phyloP scores from a whole-genome alignment of 1,140 invertebrate species.

The Lordiphosa stackelbergi region DNA sequence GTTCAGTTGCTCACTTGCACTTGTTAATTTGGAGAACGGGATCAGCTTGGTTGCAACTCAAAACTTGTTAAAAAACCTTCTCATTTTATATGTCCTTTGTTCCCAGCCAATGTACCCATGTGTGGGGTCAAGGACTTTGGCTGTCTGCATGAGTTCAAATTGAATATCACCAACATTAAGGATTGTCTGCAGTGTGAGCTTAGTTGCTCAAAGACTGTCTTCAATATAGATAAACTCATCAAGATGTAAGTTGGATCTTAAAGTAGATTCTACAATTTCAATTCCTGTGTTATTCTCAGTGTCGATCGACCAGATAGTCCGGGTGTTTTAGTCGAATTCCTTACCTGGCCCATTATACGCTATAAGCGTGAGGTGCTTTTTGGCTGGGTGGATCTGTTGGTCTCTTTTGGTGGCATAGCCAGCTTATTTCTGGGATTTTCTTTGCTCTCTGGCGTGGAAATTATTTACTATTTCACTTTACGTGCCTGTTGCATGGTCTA shows the following conservation, averaged over 20 bases:
- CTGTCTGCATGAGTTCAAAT: slow-evolving; percentile 80
- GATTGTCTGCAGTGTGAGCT: slow-evolving; percentile 82
- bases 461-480: slow-evolving; percentile 85
- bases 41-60: too few relatives aligned
- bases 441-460: slow-evolving; percentile 84
- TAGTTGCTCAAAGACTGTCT: slow-evolving; percentile 84
- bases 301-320: slow-evolving; percentile 46
- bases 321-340: slow-evolving; percentile 79
- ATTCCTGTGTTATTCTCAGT: slow-evolving; percentile 17
- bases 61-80: too few relatives aligned
- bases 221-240: slow-evolving; percentile 84
- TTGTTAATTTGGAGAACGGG: too few relatives aligned
- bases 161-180: slow-evolving; percentile 80
- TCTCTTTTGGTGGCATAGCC: slow-evolving; percentile 81
- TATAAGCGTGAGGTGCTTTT: slow-evolving; percentile 87
- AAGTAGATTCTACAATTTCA: not conserved
- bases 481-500: slow-evolving; percentile 82
- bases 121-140: slow-evolving; percentile 80
- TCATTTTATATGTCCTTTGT: not conserved
- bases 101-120: slow-evolving; percentile 71
- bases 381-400: slow-evolving; percentile 87
- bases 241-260: slow-evolving; percentile 77
- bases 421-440: slow-evolving; percentile 87
- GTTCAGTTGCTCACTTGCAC: too few relatives aligned
- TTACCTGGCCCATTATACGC: slow-evolving; percentile 85